Percentiles rank a stretch among this genome's conserved stretches.
These are phyloP conservation scores for Mugil cephalus DNA, from an alignment of 2,113 vertebrate species.

Conservation along the genomic window DNA sequence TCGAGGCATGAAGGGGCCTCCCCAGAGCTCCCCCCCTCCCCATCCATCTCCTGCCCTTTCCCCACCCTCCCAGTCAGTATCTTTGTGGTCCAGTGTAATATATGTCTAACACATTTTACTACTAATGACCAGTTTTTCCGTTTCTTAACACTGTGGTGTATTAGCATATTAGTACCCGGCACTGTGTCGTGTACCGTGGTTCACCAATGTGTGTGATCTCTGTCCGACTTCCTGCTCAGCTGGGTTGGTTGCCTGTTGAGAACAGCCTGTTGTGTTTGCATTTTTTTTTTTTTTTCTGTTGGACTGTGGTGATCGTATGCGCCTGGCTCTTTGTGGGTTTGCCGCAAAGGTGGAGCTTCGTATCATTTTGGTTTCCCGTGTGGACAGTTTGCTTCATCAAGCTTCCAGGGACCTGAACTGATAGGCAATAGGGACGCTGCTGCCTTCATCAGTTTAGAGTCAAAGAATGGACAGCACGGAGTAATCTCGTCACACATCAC, in stretches of 20 bases:
- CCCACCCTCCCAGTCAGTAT: conserved; percentile 10
- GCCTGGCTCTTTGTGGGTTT: conserved; percentile 55
- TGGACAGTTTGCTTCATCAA: conserved; percentile 76
- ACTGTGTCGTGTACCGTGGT: conserved; percentile 41
- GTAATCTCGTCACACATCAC: too few species aligned
- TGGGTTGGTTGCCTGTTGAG: conserved; percentile 17
- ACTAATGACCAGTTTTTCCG: conserved; percentile 47
- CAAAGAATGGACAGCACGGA: too few species aligned
- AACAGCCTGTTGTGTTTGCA: conserved; percentile 30
- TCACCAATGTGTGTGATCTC: conserved; percentile 47
- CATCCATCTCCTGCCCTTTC: neutral
- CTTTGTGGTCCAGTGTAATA: conserved; percentile 40
- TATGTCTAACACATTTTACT: conserved; percentile 43
- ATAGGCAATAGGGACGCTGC: neutral
- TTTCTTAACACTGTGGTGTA: neutral
- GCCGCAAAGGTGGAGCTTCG: conserved; percentile 59
- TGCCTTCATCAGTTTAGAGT: conserved; percentile 20
- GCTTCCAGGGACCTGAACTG: conserved; percentile 87
- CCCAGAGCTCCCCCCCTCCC: conserved; percentile 1
- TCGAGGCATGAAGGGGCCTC: conserved; percentile 78
- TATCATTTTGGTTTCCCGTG: conserved; percentile 63
- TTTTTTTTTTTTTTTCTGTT: conserved; percentile 44
- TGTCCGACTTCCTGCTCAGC: conserved; percentile 33
- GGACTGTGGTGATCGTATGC: conserved; percentile 40
- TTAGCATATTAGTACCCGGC: conserved; percentile 19